These are phyloP conservation scores for Baryphthengus martii DNA, from an alignment of 2,113 vertebrate species.

Conservation along the genomic window DNA sequence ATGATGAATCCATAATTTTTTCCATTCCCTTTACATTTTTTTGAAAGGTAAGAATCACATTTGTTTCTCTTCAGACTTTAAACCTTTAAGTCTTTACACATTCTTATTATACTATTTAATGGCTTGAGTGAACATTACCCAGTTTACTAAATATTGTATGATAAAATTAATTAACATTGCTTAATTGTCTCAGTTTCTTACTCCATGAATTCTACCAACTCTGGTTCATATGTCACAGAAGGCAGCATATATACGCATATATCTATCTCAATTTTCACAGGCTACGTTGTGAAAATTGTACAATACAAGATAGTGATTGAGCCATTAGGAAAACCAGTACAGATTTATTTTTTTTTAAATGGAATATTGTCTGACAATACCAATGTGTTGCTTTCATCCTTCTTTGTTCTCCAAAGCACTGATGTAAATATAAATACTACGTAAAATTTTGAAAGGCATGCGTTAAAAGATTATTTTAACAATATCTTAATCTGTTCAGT, in stretches of 20 bases:
- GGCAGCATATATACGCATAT: accelerated
- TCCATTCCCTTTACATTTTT: neutral
- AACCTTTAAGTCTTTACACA: neutral
- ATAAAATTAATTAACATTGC: neutral
- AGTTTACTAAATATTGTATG: neutral
- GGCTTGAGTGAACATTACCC: neutral
- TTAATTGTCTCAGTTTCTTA: neutral
- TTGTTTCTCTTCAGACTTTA: neutral
- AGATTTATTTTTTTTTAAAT: neutral
- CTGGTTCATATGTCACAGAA: neutral
- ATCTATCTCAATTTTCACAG: neutral
- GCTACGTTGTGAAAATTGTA: neutral
- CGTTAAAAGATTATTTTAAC: neutral
- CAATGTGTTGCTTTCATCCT: neutral
- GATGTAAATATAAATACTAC: neutral
- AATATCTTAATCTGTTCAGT: neutral
- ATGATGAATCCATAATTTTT: neutral
- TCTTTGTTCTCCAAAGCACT: neutral
- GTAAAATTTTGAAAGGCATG: neutral
- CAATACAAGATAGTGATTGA: neutral
- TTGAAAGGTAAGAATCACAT: neutral
- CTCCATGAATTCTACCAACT: neutral
- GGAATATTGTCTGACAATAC: neutral
- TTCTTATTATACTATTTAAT: neutral
- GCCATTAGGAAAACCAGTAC: neutral